phyloP scores from a whole-genome alignment of 2,888 invertebrate genomes.

The Flexamia atlantica region DNA sequence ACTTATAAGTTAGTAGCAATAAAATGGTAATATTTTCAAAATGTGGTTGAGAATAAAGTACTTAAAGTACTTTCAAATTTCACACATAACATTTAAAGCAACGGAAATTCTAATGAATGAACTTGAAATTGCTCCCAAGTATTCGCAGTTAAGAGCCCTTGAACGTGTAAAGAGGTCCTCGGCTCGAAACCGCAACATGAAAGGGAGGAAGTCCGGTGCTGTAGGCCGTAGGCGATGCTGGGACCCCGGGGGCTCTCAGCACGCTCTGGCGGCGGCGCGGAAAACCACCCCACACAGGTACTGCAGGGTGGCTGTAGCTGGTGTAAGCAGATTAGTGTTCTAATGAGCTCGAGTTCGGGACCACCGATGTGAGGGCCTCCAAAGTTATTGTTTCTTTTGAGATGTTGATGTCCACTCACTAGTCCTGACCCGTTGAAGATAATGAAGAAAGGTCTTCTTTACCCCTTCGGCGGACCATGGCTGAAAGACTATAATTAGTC shows the following conservation, averaged over 20 bases:
- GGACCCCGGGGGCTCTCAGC: not conserved
- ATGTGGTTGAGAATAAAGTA: too few species aligned
- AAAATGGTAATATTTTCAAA: too few species aligned
- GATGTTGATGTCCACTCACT: not conserved
- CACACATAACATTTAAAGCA: too few species aligned
- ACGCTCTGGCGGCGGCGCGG: not conserved
- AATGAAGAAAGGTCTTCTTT: not conserved
- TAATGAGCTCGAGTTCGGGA: not conserved
- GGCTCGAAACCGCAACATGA: slow-evolving; percentile 1
- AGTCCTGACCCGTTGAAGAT: not conserved
- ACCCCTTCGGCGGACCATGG: not conserved
- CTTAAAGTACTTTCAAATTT: too few species aligned
- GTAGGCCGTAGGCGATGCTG: not conserved
- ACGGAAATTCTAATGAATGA: not conserved
- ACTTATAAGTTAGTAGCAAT: too few species aligned
- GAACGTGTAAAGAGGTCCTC: not conserved
- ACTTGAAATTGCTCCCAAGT: not conserved
- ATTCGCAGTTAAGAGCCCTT: not conserved
- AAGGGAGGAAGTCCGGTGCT: slow-evolving; percentile 10
- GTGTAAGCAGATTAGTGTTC: not conserved
- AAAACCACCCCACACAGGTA: not conserved
- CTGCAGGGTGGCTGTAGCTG: not conserved
- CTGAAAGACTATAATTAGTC: too few species aligned
- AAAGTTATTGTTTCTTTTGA: slow-evolving; percentile 19
- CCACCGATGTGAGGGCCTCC: not conserved